Base-by-base conservation (phyloP, 2,113 vertebrate species). In the Irena cyanogastra region DNA sequence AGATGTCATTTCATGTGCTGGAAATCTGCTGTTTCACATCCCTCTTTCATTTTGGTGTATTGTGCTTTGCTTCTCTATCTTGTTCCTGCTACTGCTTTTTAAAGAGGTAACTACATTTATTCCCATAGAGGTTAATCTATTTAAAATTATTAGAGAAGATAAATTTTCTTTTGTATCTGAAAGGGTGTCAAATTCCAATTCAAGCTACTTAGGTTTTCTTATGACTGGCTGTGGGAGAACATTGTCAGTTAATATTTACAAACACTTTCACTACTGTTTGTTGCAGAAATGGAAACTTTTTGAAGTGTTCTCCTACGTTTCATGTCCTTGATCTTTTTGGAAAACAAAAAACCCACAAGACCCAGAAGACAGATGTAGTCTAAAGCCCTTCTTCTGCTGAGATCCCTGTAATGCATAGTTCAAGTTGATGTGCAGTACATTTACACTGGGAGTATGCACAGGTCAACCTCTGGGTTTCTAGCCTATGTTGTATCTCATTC, bases 401-500 rank as follows among this genome's bases (percentile, higher is more conserved):
- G 75, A 75, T 92, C 33, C 16, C 47, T 87, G 44, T 76, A 79
- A 12, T 0, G 3, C 13, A 11, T 28, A 56, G 31, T 49, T 87
- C 26, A 69, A 68, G 26, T 9, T 59, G 50, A 71, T n/a, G 12
- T 37, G 8, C 37, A 31, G 12, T 45, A 56, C 13, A 3, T 83
- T 66, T 71, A 81, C 8, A 13, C 44, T 2, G 7, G 47, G 31
- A 83, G 7, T 8, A 30, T 12, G 18, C 10, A 7, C 11, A 70
- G 42, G 31, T 74, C 91, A 57, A 33, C 12, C 33, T 65, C 35
- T 79, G n/a, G 53, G 7, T 37, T 87, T 78, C 70, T 75, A 68
- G 28, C 3, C 3, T 23, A 4, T 0, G 0, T 20, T 64, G 2
- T 35, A 6, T 37, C 26, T 76, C 6, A 4, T 79, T 76, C 47